Evolutionary conservation across 2,797 vertebrate genomes (phyloP).

Genomic region (Cyclura pinguis): DNA sequence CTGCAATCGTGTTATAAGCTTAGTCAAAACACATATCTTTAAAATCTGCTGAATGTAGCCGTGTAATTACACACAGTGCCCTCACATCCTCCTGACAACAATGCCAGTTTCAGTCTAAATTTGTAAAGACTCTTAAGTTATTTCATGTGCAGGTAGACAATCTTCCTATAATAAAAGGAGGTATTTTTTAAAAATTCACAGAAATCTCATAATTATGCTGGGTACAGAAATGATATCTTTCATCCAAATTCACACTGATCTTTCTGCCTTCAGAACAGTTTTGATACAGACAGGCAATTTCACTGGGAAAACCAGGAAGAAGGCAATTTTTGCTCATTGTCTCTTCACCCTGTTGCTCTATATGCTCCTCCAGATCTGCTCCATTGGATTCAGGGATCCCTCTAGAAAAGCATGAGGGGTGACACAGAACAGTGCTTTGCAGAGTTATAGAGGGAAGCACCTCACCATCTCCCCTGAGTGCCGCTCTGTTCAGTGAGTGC

Average conservation of each 20-base stretch:
- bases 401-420: background rate
- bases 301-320: background rate
- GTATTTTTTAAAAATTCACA: background rate
- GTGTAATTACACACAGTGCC: background rate
- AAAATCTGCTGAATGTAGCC: slow-evolving; percentile 62
- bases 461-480: background rate
- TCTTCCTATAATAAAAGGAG: slow-evolving; percentile 26
- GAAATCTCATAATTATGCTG: slow-evolving; percentile 20
- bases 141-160: background rate
- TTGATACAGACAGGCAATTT: background rate
- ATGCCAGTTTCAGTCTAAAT: slow-evolving; percentile 22
- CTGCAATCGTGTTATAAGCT: slow-evolving; percentile 40
- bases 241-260: background rate
- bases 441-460: background rate
- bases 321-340: background rate
- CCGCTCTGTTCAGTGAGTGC: background rate
- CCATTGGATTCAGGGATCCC: background rate
- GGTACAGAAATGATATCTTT: slow-evolving; percentile 22
- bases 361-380: background rate
- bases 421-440: background rate
- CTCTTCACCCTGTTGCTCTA: background rate
- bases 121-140: slow-evolving; percentile 13
- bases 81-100: slow-evolving; percentile 29
- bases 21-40: slow-evolving; percentile 63
- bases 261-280: background rate